These are phyloP conservation scores for Hycleus cichorii DNA, from an alignment of 1,140 invertebrate genomes.

Conservation along the genomic window DNA sequence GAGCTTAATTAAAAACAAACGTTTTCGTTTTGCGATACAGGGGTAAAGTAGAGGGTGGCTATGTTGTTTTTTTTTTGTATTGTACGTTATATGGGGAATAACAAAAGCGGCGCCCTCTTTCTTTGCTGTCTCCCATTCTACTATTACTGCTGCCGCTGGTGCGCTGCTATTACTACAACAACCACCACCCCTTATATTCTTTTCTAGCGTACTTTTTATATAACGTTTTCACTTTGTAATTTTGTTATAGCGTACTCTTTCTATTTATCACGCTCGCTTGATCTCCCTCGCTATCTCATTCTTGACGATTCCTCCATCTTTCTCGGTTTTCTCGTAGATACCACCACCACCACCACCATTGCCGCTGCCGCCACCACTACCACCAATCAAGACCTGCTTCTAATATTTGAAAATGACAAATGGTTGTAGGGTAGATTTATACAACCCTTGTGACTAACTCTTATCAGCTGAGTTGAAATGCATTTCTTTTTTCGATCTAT, in stretches of 20 bases:
- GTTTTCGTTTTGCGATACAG: too few relatives aligned
- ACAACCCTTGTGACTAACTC: constrained; percentile 19
- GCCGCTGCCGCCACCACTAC: too few relatives aligned
- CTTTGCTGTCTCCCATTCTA: too few relatives aligned
- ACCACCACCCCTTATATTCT: constrained; percentile 1
- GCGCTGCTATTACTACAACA: neutral
- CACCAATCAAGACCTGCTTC: constrained; percentile 1
- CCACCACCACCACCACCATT: neutral
- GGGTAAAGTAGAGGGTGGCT: too few relatives aligned
- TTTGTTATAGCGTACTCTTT: constrained; percentile 1
- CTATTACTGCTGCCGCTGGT: too few relatives aligned
- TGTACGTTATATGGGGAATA: too few relatives aligned
- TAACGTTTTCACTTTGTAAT: constrained; percentile 13
- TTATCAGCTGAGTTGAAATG: constrained; percentile 17
- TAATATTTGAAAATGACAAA: constrained; percentile 24
- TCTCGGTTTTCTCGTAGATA: neutral
- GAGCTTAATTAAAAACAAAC: too few relatives aligned
- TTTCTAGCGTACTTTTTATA: constrained; percentile 1
- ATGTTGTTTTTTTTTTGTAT: too few relatives aligned
- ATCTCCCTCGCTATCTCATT: neutral
- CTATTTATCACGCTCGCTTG: neutral
- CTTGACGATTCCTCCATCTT: too few relatives aligned
- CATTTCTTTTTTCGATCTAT: neutral
- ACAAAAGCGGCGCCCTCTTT: too few relatives aligned
- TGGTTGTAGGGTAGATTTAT: constrained; percentile 20